Evolutionary conservation across 2,797 vertebrate genomes (phyloP).

Genomic region (Sitta carolinensis): DNA sequence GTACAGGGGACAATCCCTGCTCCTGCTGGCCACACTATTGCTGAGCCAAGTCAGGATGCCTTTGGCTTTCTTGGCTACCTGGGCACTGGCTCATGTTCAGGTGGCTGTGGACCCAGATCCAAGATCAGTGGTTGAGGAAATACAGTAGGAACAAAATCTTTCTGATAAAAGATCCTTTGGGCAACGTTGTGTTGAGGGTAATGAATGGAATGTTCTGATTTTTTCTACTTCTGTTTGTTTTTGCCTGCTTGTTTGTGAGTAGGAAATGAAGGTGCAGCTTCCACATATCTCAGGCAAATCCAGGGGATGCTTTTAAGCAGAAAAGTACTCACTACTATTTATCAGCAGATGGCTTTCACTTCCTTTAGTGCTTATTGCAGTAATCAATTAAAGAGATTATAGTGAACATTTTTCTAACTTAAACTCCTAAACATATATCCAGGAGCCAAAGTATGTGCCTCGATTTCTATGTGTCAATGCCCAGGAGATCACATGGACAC

Average conservation of each 20-base stretch:
- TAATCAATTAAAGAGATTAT: background rate
- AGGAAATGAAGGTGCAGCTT: background rate
- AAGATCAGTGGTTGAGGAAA: background rate
- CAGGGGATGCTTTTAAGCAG: background rate
- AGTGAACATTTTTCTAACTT: background rate
- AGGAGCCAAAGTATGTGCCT: background rate
- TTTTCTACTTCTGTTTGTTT: background rate
- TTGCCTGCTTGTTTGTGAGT: background rate
- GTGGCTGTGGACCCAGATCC: background rate
- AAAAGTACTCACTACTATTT: background rate
- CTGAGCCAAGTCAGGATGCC: background rate
- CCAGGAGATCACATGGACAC: background rate
- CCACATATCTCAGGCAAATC: background rate
- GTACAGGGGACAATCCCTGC: background rate
- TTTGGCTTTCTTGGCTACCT: background rate
- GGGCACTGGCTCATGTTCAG: background rate
- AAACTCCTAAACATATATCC: background rate
- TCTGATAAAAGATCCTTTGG: background rate
- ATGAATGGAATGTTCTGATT: background rate
- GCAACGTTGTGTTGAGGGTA: background rate
- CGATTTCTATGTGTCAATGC: background rate
- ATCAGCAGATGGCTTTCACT: background rate
- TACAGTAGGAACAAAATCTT: background rate
- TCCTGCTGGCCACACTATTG: background rate
- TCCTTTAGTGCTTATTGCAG: background rate